A percentile compares a stretch with the other conserved stretches of the same genome.
Evolutionary conservation across 2,888 invertebrate genomes (phyloP).

Genomic region (Mylabris sibirica): DNA sequence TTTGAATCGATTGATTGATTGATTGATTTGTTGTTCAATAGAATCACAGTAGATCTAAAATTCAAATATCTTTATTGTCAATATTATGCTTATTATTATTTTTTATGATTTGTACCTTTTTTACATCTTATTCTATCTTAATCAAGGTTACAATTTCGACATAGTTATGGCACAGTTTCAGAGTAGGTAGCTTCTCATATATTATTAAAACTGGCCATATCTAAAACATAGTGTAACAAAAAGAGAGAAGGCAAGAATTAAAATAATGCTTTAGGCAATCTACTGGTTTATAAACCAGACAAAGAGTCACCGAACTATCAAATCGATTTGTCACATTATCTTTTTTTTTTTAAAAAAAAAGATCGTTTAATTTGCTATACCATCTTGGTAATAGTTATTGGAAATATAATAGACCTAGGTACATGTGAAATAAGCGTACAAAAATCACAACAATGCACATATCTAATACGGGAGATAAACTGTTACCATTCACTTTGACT

Average conservation of each 20-base stretch:
- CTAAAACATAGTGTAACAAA: no score
- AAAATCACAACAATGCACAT: constrained; percentile 26
- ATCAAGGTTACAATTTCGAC: constrained; percentile 21
- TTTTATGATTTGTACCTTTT: not conserved
- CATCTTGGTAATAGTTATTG: not conserved
- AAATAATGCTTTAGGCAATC: not conserved
- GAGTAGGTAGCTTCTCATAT: constrained; percentile 23
- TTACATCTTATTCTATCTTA: constrained; percentile 13
- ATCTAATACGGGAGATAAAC: constrained; percentile 10
- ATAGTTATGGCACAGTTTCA: constrained; percentile 26
- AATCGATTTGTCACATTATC: constrained; percentile 18
- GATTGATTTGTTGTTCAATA: not conserved
- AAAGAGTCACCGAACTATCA: constrained; percentile 4
- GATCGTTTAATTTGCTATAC: not conserved
- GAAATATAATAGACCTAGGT: constrained; percentile 10
- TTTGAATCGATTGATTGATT: not conserved
- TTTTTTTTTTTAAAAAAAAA: no score
- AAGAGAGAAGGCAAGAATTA: not conserved
- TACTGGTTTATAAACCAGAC: not conserved
- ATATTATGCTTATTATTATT: not conserved
- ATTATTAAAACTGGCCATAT: no score
- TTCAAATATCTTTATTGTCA: not conserved
- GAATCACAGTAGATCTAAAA: not conserved
- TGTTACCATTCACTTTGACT: constrained; percentile 33
- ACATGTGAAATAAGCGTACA: constrained; percentile 14